Conservation (phyloP, 2,113 vertebrate species). For the Cyprinodon brontotheroides region DNA sequence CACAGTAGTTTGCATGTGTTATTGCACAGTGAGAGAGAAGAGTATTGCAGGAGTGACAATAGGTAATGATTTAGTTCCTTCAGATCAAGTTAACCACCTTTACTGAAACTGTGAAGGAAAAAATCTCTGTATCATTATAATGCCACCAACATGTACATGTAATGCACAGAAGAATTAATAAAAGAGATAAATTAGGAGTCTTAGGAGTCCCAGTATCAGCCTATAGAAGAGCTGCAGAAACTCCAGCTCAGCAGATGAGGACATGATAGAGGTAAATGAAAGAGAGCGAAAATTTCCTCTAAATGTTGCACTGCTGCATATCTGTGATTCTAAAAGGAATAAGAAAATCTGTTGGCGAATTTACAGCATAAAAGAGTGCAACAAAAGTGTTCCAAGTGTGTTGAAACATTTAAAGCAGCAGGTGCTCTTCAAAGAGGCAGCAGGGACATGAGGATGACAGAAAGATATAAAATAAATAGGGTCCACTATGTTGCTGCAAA, state of each 20-base stretch:
- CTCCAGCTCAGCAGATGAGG: background rate
- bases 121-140: background rate
- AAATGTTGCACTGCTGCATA: slow-evolving; percentile 35
- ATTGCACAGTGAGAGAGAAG: too few relatives aligned
- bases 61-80: background rate
- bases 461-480: background rate
- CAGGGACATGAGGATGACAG: slow-evolving; percentile 38
- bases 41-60: too few relatives aligned
- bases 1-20: too few relatives aligned
- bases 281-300: slow-evolving; percentile 14
- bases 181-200: slow-evolving; percentile 26
- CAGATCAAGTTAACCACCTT: background rate
- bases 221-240: slow-evolving; percentile 56
- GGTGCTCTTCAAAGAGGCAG: slow-evolving; percentile 64
- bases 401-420: slow-evolving; percentile 70
- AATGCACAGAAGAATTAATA: background rate
- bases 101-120: background rate
- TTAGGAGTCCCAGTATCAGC: slow-evolving; percentile 46
- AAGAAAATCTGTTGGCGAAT: slow-evolving; percentile 66
- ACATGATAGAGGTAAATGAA: slow-evolving; percentile 28
- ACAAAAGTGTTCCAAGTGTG: slow-evolving; percentile 79
- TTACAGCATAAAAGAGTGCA: slow-evolving; percentile 55
- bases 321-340: slow-evolving; percentile 61
- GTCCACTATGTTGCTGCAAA: slow-evolving; percentile 19
- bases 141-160: background rate